Base-by-base conservation (phyloP, 2,888 invertebrate species). In the Thelaira solivaga region DNA sequence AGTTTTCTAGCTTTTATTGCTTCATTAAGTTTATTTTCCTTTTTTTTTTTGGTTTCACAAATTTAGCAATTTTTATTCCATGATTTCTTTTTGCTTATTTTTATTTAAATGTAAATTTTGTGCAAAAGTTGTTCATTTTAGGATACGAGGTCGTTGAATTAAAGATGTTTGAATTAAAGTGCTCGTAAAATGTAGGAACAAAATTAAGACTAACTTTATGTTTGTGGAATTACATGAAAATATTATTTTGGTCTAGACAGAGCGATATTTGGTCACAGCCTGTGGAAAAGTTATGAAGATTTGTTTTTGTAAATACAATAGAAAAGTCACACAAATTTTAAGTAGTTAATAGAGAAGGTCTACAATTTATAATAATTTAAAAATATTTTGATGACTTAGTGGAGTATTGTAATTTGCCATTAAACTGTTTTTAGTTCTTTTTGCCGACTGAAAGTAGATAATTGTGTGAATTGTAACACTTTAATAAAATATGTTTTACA, bases 11-110 rank as follows among this genome's bases (percentile, higher is more conserved):
- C 65, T 74, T 78, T 74, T 74, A 64, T 69, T 78, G 74, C 69
- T 69, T 78, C 74, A 78, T 78, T 78, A 78, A 74, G 51, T 69
- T 62, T 72, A n/a, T n/a, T n/a, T n/a, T n/a, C n/a, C n/a, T 49
- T 76, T 53, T 65, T 36, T 26, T 34, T 10, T 43, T 69, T 61
- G 45, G 67, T 43, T 73, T 59, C 24, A 57, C 34, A 77, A 71
- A 62, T 64, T 68, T 74, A 51, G 64, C 74, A 69, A 65, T 53
- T 78, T 69, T 61, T 69, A 64, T 77, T 59, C 16, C 55, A 18
- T 16, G 41, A 31, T 18, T 62, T 29, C 6, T 41, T 59, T 49
- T 45, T 62, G 11, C 34, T 53, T 16, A n/a, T 53, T 45, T 53
- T 73, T 45, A 64, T 74, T 39, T 31, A 74, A 78, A 78, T 74